Evolutionary conservation across 2,888 invertebrate species (phyloP).

Genomic region (Xestia xanthographa): DNA sequence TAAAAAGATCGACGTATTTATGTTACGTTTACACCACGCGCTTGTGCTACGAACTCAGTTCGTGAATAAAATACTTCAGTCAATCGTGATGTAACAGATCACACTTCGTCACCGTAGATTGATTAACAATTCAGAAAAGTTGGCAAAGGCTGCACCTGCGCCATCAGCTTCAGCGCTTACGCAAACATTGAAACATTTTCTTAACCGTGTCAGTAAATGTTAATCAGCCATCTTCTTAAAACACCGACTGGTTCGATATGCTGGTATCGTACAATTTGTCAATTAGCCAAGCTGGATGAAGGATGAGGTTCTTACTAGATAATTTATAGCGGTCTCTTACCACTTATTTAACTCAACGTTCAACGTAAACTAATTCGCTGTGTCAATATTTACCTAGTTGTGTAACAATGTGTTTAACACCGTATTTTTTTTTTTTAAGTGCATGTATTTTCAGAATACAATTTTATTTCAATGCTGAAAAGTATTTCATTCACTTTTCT

Average conservation of each 20-base stretch:
- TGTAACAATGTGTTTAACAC: conserved; percentile 31
- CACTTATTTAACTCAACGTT: conserved; percentile 25
- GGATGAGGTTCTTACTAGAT: conserved; percentile 55
- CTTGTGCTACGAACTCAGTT: neutral
- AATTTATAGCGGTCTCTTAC: conserved; percentile 58
- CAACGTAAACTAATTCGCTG: conserved; percentile 50
- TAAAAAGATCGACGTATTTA: too few relatives aligned
- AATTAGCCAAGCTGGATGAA: conserved; percentile 69
- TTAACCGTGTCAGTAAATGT: conserved; percentile 55
- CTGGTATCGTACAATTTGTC: conserved; percentile 75
- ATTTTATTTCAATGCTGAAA: conserved; percentile 17
- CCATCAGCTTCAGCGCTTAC: conserved; percentile 41
- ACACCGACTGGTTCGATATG: conserved; percentile 68
- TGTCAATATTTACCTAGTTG: conserved; percentile 55
- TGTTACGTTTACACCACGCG: too few relatives aligned
- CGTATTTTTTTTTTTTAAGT: conserved; percentile 39
- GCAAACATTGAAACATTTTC: conserved; percentile 49
- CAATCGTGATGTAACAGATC: conserved; percentile 3
- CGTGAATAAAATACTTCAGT: conserved; percentile 44
- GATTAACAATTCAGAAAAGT: conserved; percentile 45
- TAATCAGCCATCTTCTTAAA: conserved; percentile 62
- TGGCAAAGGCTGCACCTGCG: conserved; percentile 24
- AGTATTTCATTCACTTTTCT: conserved; percentile 18
- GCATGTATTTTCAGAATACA: conserved; percentile 38
- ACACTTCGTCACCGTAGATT: conserved; percentile 13